Evolutionary conservation across 2,113 vertebrate genomes (phyloP).

Genomic region (Casuarius casuarius): DNA sequence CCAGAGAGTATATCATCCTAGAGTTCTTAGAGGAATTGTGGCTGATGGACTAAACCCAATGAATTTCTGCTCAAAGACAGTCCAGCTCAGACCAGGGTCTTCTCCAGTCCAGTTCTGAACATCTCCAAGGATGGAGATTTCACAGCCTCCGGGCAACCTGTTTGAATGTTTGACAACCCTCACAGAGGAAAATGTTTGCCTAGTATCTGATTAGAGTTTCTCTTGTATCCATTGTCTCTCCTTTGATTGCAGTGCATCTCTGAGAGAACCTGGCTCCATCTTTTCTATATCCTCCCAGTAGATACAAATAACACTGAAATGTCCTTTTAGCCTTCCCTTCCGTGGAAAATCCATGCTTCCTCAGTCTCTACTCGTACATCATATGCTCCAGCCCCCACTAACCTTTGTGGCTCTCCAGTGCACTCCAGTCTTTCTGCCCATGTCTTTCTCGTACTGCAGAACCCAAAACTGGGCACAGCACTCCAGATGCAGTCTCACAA

Average conservation of each 20-base stretch:
- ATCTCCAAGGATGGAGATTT: neutral
- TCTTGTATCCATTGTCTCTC: neutral
- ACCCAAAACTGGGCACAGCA: too few species aligned
- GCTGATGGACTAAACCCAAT: neutral
- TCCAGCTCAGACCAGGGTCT: too few species aligned
- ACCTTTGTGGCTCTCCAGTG: neutral
- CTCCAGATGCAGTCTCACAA: neutral
- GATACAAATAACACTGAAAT: neutral
- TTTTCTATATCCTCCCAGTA: neutral
- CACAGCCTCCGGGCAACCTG: too few species aligned
- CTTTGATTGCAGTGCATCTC: neutral
- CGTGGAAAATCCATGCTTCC: neutral
- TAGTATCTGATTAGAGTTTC: neutral
- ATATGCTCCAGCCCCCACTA: neutral
- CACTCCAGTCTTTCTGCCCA: neutral
- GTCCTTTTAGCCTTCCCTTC: rapidly evolving
- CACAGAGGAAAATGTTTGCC: neutral
- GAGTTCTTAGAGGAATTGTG: neutral
- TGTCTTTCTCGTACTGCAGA: neutral
- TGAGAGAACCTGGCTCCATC: neutral
- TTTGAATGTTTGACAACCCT: neutral
- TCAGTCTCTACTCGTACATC: neutral
- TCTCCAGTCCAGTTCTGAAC: neutral
- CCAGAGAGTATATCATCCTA: neutral
- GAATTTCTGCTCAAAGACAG: neutral